A percentile compares a stretch with the other conserved stretches of the same genome.
These are phyloP conservation scores for Coboldia fuscipes DNA, from an alignment of 1,140 invertebrate genomes.

Conservation along the genomic window DNA sequence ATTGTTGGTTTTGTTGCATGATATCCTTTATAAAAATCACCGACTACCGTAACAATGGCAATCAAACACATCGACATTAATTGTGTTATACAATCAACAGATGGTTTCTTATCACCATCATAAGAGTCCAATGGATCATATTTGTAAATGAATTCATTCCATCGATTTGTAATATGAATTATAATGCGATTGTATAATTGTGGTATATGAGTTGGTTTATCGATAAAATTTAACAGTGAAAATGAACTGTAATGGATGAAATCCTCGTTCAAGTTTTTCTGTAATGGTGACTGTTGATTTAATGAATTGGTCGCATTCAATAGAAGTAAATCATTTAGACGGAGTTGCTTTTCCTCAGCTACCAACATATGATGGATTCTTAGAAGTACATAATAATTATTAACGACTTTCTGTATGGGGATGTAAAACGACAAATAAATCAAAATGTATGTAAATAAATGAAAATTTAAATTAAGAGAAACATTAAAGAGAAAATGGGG, in stretches of 20 bases:
- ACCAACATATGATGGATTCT: constrained; percentile 54
- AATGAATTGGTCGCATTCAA: constrained; percentile 23
- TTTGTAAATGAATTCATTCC: constrained; percentile 57
- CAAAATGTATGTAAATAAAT: not conserved
- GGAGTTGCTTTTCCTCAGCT: constrained; percentile 38
- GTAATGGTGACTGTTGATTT: not conserved
- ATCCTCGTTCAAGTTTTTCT: constrained; percentile 10
- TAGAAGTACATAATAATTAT: constrained; percentile 46
- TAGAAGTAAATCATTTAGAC: constrained; percentile 50
- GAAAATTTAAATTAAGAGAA: not conserved
- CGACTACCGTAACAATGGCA: constrained; percentile 28
- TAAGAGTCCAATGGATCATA: constrained; percentile 52
- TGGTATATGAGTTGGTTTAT: constrained; percentile 36
- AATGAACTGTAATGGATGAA: constrained; percentile 29
- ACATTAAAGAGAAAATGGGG: not conserved
- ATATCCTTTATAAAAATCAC: constrained; percentile 27
- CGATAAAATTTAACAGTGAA: constrained; percentile 34
- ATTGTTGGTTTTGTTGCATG: constrained; percentile 7
- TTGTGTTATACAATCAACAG: constrained; percentile 24
- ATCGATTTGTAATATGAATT: constrained; percentile 44
- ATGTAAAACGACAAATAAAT: not conserved
- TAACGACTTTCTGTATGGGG: constrained; percentile 20
- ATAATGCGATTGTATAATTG: constrained; percentile 38
- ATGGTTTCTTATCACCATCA: constrained; percentile 7
- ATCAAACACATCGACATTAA: constrained; percentile 33